Evolutionary conservation across 2,113 vertebrate genomes (phyloP).

Genomic region (Nothocercus julius): DNA sequence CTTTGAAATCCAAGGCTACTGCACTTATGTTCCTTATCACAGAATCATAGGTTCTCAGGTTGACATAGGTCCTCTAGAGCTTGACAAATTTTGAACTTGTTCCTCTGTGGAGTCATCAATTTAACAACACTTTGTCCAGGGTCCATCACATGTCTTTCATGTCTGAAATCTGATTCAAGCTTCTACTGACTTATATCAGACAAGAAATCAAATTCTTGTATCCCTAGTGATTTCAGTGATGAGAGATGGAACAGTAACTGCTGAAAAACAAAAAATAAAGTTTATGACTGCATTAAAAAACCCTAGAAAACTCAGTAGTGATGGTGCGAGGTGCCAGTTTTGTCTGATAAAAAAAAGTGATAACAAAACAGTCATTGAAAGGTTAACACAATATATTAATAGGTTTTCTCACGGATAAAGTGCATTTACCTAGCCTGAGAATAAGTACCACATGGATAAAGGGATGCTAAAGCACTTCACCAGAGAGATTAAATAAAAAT

Average conservation of each 20-base stretch:
- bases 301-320: not conserved
- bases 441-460: not conserved
- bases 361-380: not conserved
- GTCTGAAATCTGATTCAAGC: not conserved
- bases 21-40: accelerated
- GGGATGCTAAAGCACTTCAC: constrained; percentile 16
- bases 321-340: not conserved
- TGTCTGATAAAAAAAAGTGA: not conserved
- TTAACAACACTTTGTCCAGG: not conserved
- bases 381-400: not conserved
- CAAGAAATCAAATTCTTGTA: too few species aligned
- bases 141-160: not conserved
- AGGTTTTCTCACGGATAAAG: not conserved
- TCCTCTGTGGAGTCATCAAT: not conserved
- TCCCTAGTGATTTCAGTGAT: not conserved
- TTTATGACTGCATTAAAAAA: not conserved
- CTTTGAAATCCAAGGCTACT: not conserved
- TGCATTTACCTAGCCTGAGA: constrained; percentile 46
- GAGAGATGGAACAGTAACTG: too few species aligned
- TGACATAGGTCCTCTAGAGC: not conserved
- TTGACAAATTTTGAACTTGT: not conserved
- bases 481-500: not conserved
- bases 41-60: not conserved
- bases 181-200: not conserved
- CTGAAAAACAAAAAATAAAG: not conserved